Percentiles rank a stretch among this genome's conserved stretches.
Conservation (phyloP, 2,797 vertebrate species). For the Sebastes trivittatus region DNA sequence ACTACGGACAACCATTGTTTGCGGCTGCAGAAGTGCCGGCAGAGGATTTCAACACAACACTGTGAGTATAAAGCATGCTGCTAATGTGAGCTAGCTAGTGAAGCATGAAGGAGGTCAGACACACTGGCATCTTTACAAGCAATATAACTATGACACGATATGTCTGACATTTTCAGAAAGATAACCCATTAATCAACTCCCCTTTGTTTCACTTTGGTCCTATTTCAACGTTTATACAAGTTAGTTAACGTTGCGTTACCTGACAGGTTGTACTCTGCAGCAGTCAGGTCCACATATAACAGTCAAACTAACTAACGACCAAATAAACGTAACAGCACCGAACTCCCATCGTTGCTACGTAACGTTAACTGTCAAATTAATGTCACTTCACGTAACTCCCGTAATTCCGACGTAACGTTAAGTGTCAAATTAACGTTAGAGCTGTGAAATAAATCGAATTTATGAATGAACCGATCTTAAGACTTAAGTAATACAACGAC, state of each 20-base stretch:
- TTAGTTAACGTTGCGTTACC: not conserved
- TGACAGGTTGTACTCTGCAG: not conserved
- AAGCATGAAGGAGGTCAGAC: slow-evolving; percentile 39
- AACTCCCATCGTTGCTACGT: not conserved
- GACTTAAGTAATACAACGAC: not conserved
- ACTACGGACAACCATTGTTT: slow-evolving; percentile 60
- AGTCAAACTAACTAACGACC: too few species aligned
- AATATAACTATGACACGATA: too few species aligned
- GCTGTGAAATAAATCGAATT: not conserved
- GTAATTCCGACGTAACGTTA: not conserved
- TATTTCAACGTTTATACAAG: not conserved
- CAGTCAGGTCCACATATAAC: slow-evolving; percentile 13
- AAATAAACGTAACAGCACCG: not conserved
- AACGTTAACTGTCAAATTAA: not conserved
- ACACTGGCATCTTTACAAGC: too few species aligned
- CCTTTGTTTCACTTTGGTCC: not conserved
- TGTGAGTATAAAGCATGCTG: slow-evolving; percentile 64
- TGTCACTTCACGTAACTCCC: too few species aligned
- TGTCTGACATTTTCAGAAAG: not conserved
- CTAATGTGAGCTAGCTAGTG: slow-evolving; percentile 5
- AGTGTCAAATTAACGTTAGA: not conserved
- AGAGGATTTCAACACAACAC: slow-evolving; percentile 57
- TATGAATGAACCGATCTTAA: too few species aligned
- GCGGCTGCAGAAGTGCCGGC: slow-evolving; percentile 61
- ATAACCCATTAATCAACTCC: rapidly evolving